A percentile compares a stretch with the other conserved stretches of the same genome.
Conservation (phyloP, 2,113 vertebrate genomes). For the Trematomus loennbergii region DNA sequence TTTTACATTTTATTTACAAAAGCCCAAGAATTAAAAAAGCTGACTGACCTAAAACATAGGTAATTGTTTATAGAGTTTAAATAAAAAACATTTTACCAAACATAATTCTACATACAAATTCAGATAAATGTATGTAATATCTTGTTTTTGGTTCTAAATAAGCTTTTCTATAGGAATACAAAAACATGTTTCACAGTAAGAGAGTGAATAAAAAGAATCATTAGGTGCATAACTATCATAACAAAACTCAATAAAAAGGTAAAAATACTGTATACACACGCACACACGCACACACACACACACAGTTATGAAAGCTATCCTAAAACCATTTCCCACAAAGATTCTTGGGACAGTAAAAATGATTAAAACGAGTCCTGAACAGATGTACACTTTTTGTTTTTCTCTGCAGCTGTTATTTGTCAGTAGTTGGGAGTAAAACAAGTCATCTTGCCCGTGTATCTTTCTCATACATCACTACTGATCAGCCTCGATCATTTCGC, state of each 20-base stretch:
- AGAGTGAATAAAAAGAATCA: neutral
- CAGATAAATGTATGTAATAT: neutral
- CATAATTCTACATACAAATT: too few relatives aligned
- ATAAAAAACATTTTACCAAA: too few relatives aligned
- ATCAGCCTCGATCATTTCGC: slow-evolving; percentile 56
- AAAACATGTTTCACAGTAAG: neutral
- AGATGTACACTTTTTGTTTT: slow-evolving; percentile 46
- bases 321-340: slow-evolving; percentile 17
- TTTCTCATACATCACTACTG: slow-evolving; percentile 49
- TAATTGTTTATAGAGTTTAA: too few relatives aligned
- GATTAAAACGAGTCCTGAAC: slow-evolving; percentile 17
- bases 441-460: slow-evolving; percentile 44
- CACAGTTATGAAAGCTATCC: neutral
- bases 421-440: slow-evolving; percentile 41
- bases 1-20: too few relatives aligned
- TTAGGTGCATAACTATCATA: neutral
- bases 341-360: neutral
- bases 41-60: too few relatives aligned
- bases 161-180: neutral
- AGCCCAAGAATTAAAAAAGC: too few relatives aligned
- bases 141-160: neutral
- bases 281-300: neutral
- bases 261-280: too few relatives aligned
- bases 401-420: slow-evolving; percentile 62
- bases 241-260: neutral